A percentile compares a stretch with the other conserved stretches of the same genome.
Evolutionary conservation across 2,113 vertebrate genomes (phyloP).

Genomic region (Galbula dea): DNA sequence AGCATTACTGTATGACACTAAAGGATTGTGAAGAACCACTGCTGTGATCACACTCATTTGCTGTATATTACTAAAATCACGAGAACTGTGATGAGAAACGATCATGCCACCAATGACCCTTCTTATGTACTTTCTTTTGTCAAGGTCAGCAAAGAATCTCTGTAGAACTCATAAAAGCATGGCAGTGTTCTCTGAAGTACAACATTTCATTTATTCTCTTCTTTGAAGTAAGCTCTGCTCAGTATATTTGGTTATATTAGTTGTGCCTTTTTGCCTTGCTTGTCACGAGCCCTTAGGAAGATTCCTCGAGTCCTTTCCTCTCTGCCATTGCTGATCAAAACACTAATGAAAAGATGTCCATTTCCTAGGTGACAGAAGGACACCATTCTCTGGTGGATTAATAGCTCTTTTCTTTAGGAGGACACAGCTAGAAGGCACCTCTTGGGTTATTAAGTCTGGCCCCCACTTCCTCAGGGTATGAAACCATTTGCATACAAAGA

Average conservation of each 20-base stretch:
- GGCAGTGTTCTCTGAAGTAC: background rate
- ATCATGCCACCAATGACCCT: background rate
- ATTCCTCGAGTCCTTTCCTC: accelerated
- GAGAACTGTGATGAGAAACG: background rate
- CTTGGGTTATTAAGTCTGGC: background rate
- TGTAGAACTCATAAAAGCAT: background rate
- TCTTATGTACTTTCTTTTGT: background rate
- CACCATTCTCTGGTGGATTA: background rate
- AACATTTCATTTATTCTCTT: background rate
- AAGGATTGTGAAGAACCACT: background rate
- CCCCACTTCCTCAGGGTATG: background rate
- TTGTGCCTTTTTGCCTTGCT: background rate
- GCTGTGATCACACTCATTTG: background rate
- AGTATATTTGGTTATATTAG: background rate
- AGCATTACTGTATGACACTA: background rate
- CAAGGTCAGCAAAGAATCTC: background rate
- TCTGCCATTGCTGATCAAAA: background rate
- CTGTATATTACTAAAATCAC: background rate
- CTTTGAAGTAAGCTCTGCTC: background rate
- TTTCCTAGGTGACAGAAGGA: background rate
- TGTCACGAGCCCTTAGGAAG: background rate
- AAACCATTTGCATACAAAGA: background rate
- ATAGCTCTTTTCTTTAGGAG: background rate
- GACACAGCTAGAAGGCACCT: background rate
- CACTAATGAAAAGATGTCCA: background rate